Evolutionary conservation across 2,888 invertebrate genomes (phyloP).

Genomic region (Cephalotes varians): DNA sequence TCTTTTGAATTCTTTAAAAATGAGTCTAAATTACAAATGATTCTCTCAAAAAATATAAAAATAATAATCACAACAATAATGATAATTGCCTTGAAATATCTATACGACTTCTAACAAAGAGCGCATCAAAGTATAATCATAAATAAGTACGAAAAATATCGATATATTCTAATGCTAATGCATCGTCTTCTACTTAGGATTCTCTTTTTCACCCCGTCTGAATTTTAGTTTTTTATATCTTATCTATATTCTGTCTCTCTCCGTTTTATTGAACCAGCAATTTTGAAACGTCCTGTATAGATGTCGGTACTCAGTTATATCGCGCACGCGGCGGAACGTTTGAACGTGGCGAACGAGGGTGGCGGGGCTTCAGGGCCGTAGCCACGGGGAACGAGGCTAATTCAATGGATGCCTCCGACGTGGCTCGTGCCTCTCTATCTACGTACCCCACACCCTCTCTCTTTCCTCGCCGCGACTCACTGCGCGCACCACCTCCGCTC

Average conservation of each 20-base stretch:
- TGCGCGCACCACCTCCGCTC: conserved; percentile 60
- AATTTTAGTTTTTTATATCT: neutral
- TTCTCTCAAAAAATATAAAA: neutral
- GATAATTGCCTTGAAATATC: neutral
- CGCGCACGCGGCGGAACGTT: conserved; percentile 62
- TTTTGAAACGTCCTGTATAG: conserved; percentile 44
- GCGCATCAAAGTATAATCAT: neutral
- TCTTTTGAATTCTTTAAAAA: neutral
- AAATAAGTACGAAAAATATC: neutral
- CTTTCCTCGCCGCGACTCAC: conserved; percentile 20
- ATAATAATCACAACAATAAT: neutral
- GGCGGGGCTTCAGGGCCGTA: conserved; percentile 65
- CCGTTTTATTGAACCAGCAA: neutral
- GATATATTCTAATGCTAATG: neutral
- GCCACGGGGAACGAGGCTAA: conserved; percentile 74
- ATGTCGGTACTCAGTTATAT: conserved; percentile 54
- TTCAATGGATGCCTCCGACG: conserved; percentile 75
- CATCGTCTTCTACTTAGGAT: neutral
- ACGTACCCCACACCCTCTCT: conserved; percentile 29
- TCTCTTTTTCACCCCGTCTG: too few relatives aligned
- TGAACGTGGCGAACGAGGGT: conserved; percentile 65
- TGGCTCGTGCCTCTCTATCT: conserved; percentile 58
- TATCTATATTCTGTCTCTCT: too few relatives aligned
- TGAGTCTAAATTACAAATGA: neutral
- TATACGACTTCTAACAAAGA: neutral